Evolutionary conservation across 2,888 invertebrate species (phyloP).

Genomic region (Chrysolina haemoptera): DNA sequence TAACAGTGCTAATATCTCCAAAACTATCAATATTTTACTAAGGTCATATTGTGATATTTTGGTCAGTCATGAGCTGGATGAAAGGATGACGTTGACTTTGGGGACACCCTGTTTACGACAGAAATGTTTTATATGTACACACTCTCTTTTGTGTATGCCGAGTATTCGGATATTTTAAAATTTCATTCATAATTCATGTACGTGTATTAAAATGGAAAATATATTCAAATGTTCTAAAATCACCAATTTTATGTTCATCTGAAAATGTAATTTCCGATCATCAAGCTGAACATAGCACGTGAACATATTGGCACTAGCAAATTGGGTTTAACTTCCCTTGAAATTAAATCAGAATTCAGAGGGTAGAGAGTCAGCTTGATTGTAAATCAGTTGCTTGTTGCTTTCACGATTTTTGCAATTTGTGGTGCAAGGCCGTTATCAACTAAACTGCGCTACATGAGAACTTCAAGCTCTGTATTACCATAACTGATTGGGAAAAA

Average conservation of each 20-base stretch:
- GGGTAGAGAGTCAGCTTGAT: neutral
- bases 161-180: neutral
- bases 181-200: neutral
- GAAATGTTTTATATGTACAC: too few species aligned
- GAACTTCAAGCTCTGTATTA: neutral
- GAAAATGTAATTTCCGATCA: slow-evolving; percentile 12
- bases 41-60: too few species aligned
- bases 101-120: too few species aligned
- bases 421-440: neutral
- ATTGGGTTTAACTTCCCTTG: neutral
- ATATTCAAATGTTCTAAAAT: slow-evolving; percentile 1
- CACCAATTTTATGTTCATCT: slow-evolving; percentile 1
- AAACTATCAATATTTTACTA: too few species aligned
- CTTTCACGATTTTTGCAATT: neutral
- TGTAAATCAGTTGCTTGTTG: neutral
- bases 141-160: neutral
- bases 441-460: neutral
- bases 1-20: too few species aligned
- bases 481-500: neutral
- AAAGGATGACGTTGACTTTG: too few species aligned
- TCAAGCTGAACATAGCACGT: slow-evolving; percentile 5
- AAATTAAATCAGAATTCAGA: neutral
- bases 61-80: too few species aligned
- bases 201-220: neutral
- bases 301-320: slow-evolving; percentile 2